A percentile compares a stretch with the other conserved stretches of the same genome.
These are phyloP conservation scores for Boulengeromyrus knoepffleri DNA, from an alignment of 2,113 vertebrate genomes.

Conservation along the genomic window DNA sequence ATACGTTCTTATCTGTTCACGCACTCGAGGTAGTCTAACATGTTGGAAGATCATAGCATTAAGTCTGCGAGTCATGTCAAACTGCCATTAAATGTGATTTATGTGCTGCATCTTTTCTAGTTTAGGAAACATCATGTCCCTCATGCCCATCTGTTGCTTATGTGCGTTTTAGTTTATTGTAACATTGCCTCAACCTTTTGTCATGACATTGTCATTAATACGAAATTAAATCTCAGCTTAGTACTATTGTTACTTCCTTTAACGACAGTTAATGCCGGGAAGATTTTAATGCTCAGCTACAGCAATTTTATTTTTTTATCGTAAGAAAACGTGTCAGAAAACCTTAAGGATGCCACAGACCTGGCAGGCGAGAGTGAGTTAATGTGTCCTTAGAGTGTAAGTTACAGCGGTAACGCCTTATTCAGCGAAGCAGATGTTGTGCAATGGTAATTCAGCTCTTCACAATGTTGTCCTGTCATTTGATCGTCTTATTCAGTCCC, in stretches of 20 bases:
- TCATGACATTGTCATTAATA: neutral
- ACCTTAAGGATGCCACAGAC: constrained; percentile 59
- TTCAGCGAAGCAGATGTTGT: constrained; percentile 59
- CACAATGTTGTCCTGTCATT: constrained; percentile 43
- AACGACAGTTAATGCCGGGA: constrained; percentile 22
- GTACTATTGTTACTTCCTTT: constrained; percentile 31
- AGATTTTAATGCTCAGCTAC: constrained; percentile 44
- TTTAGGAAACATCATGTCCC: neutral
- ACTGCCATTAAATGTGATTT: neutral
- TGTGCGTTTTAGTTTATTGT: neutral
- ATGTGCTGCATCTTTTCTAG: neutral
- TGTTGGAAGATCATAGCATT: neutral
- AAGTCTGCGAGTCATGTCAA: neutral
- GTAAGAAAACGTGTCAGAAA: constrained; percentile 58
- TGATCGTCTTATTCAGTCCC: constrained; percentile 50
- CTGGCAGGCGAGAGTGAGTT: constrained; percentile 41
- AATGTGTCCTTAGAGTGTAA: constrained; percentile 48
- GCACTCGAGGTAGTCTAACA: neutral
- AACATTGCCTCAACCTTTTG: neutral
- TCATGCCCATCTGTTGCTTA: neutral
- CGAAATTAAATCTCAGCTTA: neutral
- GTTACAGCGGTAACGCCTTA: constrained; percentile 40
- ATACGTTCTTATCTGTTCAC: neutral
- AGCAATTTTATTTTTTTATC: constrained; percentile 51
- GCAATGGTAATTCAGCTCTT: constrained; percentile 39